Base-by-base conservation (phyloP, 2,888 invertebrate genomes). In the Drosophila paranaensis region DNA sequence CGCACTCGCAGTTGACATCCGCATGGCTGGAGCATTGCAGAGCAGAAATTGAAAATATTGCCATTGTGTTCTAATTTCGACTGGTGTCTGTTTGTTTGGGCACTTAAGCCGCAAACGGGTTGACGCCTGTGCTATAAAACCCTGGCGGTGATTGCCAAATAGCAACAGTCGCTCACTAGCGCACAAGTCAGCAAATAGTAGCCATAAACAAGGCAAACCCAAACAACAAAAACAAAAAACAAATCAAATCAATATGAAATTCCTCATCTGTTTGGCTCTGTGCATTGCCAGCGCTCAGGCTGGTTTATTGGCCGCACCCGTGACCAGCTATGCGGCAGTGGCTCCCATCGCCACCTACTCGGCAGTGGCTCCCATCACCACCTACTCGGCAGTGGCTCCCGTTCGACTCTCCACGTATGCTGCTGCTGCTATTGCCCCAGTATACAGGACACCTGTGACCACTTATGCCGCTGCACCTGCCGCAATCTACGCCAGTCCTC, bases 101-200 rank as follows among this genome's bases (percentile, higher is more conserved):
- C 40, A 58, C 55, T 60, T 43, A 55, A 70, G 71, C 64, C 61
- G 40, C 71, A 76, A 74, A 77, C 74, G 48, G 46, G 71, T 74
- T 74, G 46, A 70, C 35, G 46, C 46, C n/a, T n/a, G 43, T 68
- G 48, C 71, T 77, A 74, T 77, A 77, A 67, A 77, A 63, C n/a
- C 39, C 16, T 2, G 6, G n/a, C 14, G 60, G 20, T 60, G 60
- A 45, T 60, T 50, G 62, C 20, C 78, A 60, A 55, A 45, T 25
- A 45, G 45, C 62, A 68, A 68, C 68, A 67, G 66, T 67, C 35
- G 46, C 46, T 20, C 39, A 50, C 64, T 14, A 72, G 60, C 53
- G 57, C 46, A 60, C 74, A 68, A 64, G 33, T 37, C 39, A 48
- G 54, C 39, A 42, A 56, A 37, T 30, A 35, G 20, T 13, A 13